Evolutionary conservation across 2,113 vertebrate species (phyloP), one percentile per base, ranked within the genome.

Genomic region (Cynocephalus volans): DNA sequence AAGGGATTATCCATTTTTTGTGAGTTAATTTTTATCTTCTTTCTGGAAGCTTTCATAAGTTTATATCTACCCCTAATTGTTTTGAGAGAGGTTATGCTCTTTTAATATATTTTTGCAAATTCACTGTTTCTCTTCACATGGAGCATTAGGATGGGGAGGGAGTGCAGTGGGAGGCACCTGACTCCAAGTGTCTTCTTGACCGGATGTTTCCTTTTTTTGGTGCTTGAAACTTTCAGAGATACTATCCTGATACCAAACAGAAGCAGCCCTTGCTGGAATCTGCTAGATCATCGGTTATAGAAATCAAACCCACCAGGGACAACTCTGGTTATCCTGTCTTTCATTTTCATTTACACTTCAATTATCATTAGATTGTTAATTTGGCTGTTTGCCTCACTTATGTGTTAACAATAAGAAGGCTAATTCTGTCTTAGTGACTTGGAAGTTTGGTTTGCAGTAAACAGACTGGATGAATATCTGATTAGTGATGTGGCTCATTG

Each of bases 101-200:
- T 48, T 15, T 14, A 18, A n/a, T 2, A 4, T 0, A 21, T 6
- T 52, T 33, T 6, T 12, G 1, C 19, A 4, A 52, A 28, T n/a
- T 84, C 17, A 1, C 36, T 69, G 6, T 15, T 24, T 7, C 13
- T 65, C 36, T 70, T 56, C 26, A 26, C 0, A 1, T 12, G 31
- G 5, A 50, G 14, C 11, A 21, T 36, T 2, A 19, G 5, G 1
- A 3, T 13, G 9, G 26, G 50, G 17, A 45, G 6, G 26, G 8
- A 13, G 26, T 1, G 1, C 28, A 1, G 1, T 3, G 5, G 17
- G n/a, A 56, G 65, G 6, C 18, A 15, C 8, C 8, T 0, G 36
- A n/a, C 11, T 3, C 2, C 10, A 8, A 1, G 15, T 0, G 13
- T 31, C 60, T 21, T 67, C 31, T 18, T 58, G 15, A 33, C n/a